Conservation (phyloP, 2,113 vertebrate species). For the Rana temporaria region DNA sequence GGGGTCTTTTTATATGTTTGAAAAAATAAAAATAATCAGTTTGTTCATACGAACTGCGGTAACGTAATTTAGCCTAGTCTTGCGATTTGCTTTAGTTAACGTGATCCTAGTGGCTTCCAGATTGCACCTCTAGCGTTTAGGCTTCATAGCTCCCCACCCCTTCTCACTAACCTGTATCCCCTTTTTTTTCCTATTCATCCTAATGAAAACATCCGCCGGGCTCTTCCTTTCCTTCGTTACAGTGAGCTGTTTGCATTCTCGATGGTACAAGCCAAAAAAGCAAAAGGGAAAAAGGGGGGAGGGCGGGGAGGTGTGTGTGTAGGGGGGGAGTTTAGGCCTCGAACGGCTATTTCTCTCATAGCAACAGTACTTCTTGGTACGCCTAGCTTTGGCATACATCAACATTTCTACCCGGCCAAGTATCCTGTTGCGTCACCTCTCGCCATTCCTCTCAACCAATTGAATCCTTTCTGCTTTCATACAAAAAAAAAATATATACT, state of each 20-base stretch:
- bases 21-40: conserved; percentile 49
- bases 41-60: conserved; percentile 60
- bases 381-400: conserved; percentile 73
- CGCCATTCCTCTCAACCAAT: conserved; percentile 90
- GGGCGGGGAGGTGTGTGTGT: neutral
- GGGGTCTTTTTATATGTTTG: conserved; percentile 68
- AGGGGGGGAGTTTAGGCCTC: conserved; percentile 63
- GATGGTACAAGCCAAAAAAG: conserved; percentile 60
- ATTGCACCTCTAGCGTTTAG: conserved; percentile 64
- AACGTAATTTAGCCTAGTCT: conserved; percentile 60
- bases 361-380: conserved; percentile 71
- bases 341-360: conserved; percentile 70
- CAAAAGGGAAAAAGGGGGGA: neutral
- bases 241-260: conserved; percentile 54
- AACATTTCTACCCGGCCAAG: conserved; percentile 78
- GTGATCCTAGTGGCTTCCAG: conserved; percentile 62
- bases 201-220: conserved; percentile 56
- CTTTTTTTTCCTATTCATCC: conserved; percentile 24
- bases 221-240: conserved; percentile 55
- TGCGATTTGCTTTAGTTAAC: conserved; percentile 63
- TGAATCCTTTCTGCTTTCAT: conserved; percentile 72
- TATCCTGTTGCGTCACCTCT: conserved; percentile 92
- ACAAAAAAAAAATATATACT: conserved; percentile 73
- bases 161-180: conserved; percentile 53
- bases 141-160: conserved; percentile 38